Percentiles rank a stretch among this genome's conserved stretches.
These are phyloP conservation scores for Fratercula arctica DNA, from an alignment of 2,797 vertebrate species.

Conservation along the genomic window DNA sequence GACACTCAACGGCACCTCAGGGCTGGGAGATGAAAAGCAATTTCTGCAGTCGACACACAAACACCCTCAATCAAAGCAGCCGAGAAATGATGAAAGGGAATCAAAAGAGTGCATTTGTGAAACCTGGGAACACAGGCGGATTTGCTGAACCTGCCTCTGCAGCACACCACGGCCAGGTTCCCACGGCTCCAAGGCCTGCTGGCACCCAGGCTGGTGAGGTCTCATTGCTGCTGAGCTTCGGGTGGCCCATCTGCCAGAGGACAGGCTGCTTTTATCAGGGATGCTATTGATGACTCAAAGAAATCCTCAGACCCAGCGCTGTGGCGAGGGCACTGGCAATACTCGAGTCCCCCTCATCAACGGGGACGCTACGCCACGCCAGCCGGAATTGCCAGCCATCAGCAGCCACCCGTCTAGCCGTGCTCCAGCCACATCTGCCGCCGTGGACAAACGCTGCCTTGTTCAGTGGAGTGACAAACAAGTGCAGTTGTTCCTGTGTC, in stretches of 20 bases:
- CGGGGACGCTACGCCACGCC: not conserved
- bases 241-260: not conserved
- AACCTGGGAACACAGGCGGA: not conserved
- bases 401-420: not conserved
- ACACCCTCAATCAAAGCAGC: not conserved
- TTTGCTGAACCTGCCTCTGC: not conserved
- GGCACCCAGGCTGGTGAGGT: not conserved
- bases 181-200: not conserved
- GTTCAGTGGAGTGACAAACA: not conserved
- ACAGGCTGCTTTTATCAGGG: not conserved
- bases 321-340: accelerated
- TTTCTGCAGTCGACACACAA: not conserved
- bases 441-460: not conserved
- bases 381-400: not conserved
- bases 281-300: not conserved
- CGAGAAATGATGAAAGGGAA: not conserved
- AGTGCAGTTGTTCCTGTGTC: not conserved
- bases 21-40: not conserved
- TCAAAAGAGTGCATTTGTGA: not conserved
- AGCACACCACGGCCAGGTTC: not conserved
- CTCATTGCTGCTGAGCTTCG: not conserved
- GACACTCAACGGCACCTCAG: not conserved
- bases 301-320: not conserved
- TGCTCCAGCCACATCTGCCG: not conserved
- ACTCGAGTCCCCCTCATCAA: accelerated